Percentiles rank a stretch among this genome's conserved stretches.
These are phyloP conservation scores for Meiosimyza platycephala DNA, from an alignment of 2,888 invertebrate species.

Conservation along the genomic window DNA sequence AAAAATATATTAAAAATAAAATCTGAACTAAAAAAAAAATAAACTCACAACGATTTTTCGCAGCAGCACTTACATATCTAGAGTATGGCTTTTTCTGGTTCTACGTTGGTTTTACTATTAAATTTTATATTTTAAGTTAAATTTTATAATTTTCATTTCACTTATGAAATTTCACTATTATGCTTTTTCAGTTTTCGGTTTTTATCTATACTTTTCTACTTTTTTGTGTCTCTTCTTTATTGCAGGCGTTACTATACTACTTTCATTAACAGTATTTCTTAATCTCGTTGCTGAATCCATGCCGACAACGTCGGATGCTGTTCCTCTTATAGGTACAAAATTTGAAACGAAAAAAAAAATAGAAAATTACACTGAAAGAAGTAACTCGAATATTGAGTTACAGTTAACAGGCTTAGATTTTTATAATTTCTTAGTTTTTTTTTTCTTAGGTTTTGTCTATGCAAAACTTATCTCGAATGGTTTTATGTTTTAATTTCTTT, in stretches of 20 bases:
- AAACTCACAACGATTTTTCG: neutral
- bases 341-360: conserved; percentile 26
- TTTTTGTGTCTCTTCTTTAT: conserved; percentile 61
- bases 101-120: neutral
- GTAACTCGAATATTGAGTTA: conserved; percentile 7
- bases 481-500: neutral
- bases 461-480: neutral
- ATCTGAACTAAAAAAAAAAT: conserved; percentile 8
- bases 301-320: conserved; percentile 87
- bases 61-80: no score
- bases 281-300: conserved; percentile 98
- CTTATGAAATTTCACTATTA: conserved; percentile 44
- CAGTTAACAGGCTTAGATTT: neutral
- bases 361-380: conserved; percentile 24
- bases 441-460: neutral
- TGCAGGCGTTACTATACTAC: conserved; percentile 95
- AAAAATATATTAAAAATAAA: conserved; percentile 26
- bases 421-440: conserved; percentile 17
- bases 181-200: conserved; percentile 49
- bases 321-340: conserved; percentile 81
- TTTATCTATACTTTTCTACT: conserved; percentile 41
- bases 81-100: neutral
- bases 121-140: conserved; percentile 4
- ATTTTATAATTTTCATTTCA: conserved; percentile 22
- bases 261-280: conserved; percentile 97